Percentiles rank a stretch among this genome's conserved stretches.
These are phyloP conservation scores for Watsonalla cultraria DNA, from an alignment of 2,888 invertebrate genomes.

Conservation along the genomic window DNA sequence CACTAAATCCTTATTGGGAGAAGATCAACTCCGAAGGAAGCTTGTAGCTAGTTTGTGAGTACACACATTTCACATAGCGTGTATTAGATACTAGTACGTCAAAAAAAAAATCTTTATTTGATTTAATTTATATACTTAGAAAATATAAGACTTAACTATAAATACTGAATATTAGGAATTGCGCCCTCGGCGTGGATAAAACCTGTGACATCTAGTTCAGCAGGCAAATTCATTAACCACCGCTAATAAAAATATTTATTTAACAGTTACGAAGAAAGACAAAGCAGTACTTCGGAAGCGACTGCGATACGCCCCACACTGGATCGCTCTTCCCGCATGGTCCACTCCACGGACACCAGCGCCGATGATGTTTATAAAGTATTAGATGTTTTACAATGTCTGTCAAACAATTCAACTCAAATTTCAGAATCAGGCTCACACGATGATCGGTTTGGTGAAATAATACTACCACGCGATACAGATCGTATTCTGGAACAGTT, in stretches of 20 bases:
- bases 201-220: too few species aligned
- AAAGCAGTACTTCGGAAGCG: constrained; percentile 5
- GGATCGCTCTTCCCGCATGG: constrained; percentile 19
- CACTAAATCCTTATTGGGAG: constrained; percentile 65
- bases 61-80: neutral
- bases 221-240: too few species aligned
- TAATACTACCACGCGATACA: constrained; percentile 52
- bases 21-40: constrained; percentile 58
- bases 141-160: too few species aligned
- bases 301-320: constrained; percentile 10
- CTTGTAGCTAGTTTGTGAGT: constrained; percentile 58
- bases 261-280: constrained; percentile 44
- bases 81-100: too few species aligned
- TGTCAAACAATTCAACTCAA: constrained; percentile 31
- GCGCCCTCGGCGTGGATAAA: too few species aligned
- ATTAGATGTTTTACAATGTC: constrained; percentile 23
- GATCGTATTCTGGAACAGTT: constrained; percentile 70
- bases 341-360: constrained; percentile 25
- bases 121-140: too few species aligned
- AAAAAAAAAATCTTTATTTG: too few species aligned
- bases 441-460: constrained; percentile 62
- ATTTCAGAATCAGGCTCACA: constrained; percentile 42
- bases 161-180: too few species aligned
- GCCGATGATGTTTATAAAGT: constrained; percentile 28
- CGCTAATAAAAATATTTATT: neutral